phyloP scores from a whole-genome alignment of 2,113 vertebrate genomes.

The Uria aalge region DNA sequence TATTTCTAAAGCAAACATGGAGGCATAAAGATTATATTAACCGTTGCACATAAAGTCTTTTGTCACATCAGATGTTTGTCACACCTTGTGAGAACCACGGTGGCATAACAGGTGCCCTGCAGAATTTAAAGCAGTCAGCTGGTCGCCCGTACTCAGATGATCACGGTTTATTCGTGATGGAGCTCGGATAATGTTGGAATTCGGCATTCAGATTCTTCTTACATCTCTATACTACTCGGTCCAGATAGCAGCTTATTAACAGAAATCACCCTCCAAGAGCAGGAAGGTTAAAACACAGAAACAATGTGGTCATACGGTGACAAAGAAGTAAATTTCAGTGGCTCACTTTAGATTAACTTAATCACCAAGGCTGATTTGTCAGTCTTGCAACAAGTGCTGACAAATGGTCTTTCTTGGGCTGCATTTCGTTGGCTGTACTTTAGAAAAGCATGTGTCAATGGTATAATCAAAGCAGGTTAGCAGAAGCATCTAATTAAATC shows the following conservation, averaged over 20 bases:
- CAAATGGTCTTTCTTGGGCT: not conserved
- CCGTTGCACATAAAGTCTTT: constrained; percentile 5
- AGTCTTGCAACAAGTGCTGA: not conserved
- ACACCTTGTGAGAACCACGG: constrained; percentile 19
- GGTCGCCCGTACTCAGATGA: not conserved
- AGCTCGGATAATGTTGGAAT: not conserved
- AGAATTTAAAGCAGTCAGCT: not conserved
- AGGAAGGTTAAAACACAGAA: not conserved
- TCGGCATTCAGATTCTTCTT: not conserved
- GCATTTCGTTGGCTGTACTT: not conserved
- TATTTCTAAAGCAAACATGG: constrained; percentile 43
- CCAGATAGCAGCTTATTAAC: not conserved
- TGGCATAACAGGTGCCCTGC: not conserved
- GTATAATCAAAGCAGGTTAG: constrained; percentile 27
- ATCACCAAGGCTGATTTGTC: not conserved
- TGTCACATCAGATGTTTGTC: constrained; percentile 14
- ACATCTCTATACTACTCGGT: not conserved
- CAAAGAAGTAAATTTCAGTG: not conserved
- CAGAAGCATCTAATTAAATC: constrained; percentile 34
- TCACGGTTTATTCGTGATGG: rapidly evolving
- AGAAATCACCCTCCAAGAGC: not conserved
- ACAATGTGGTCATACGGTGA: not conserved
- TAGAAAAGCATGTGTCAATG: not conserved
- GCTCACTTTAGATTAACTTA: not conserved
- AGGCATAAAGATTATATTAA: constrained; percentile 45